phyloP scores from a whole-genome alignment of 92 coral and sea anemone genomes.

The Porites rus region DNA sequence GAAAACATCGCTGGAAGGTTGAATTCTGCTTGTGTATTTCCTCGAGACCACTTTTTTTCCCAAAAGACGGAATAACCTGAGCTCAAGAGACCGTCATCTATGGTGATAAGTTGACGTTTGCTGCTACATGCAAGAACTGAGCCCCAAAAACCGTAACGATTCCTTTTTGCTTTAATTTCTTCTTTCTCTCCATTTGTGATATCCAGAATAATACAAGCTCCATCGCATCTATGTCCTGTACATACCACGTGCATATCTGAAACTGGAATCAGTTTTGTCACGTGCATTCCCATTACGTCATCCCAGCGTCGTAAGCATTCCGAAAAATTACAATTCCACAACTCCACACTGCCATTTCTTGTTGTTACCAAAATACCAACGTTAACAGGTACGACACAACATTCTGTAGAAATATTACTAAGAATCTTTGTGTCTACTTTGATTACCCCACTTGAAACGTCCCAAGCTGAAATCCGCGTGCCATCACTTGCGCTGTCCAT shows the following conservation, averaged over 20 bases:
- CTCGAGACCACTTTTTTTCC: not conserved
- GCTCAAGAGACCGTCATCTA: not conserved
- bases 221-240: too few species aligned
- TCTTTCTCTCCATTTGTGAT: not conserved
- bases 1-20: conserved; percentile 7
- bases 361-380: not conserved
- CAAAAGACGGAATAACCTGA: not conserved
- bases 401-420: not conserved
- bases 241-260: conserved; percentile 10
- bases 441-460: not conserved
- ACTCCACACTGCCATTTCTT: not conserved
- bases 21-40: not conserved
- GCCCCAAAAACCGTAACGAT: not conserved
- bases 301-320: not conserved
- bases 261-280: not conserved
- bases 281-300: not conserved
- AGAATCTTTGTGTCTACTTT: not conserved
- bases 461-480: not conserved
- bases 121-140: not conserved
- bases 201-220: not conserved
- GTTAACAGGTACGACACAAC: not conserved
- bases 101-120: not conserved
- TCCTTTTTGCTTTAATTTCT: not conserved
- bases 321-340: not conserved
- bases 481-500: not conserved